phyloP scores from a whole-genome alignment of 2,888 invertebrate species.

The Drosophila paramelanica region DNA sequence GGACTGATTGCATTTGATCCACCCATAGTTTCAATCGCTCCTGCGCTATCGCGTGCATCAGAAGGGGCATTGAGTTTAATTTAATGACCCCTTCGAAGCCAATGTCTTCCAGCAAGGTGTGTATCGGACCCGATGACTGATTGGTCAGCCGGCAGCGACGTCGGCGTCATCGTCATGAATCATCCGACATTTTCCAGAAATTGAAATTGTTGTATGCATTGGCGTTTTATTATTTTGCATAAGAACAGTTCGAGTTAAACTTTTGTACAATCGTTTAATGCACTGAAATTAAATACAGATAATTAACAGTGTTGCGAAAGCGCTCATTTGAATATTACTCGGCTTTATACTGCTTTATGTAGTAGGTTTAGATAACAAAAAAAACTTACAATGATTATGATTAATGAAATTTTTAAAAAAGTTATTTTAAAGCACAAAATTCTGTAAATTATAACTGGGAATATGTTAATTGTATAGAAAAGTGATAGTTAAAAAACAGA shows the following conservation, averaged over 20 bases:
- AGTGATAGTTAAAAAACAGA: background rate
- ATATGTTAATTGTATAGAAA: no score
- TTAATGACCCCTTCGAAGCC: conserved; percentile 60
- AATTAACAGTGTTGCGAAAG: background rate
- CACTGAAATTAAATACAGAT: conserved; percentile 16
- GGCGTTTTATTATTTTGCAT: conserved; percentile 28
- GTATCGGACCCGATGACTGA: conserved; percentile 55
- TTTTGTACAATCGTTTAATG: conserved; percentile 1
- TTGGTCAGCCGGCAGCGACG: conserved; percentile 39
- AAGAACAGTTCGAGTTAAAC: conserved; percentile 16
- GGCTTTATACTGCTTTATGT: background rate
- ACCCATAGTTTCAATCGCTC: conserved; percentile 18
- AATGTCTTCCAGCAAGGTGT: conserved; percentile 58
- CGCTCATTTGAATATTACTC: no score
- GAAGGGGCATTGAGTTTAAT: conserved; percentile 60
- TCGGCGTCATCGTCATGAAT: conserved; percentile 48
- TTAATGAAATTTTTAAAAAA: no score
- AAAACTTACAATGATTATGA: no score
- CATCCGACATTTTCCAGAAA: conserved; percentile 62
- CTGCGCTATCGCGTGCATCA: conserved; percentile 28
- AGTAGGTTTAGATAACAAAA: no score
- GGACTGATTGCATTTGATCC: background rate
- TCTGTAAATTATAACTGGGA: no score
- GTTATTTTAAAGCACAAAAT: no score
- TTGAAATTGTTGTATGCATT: conserved; percentile 23